phyloP scores from a whole-genome alignment of 2,888 invertebrate genomes.

The Congeria kusceri region DNA sequence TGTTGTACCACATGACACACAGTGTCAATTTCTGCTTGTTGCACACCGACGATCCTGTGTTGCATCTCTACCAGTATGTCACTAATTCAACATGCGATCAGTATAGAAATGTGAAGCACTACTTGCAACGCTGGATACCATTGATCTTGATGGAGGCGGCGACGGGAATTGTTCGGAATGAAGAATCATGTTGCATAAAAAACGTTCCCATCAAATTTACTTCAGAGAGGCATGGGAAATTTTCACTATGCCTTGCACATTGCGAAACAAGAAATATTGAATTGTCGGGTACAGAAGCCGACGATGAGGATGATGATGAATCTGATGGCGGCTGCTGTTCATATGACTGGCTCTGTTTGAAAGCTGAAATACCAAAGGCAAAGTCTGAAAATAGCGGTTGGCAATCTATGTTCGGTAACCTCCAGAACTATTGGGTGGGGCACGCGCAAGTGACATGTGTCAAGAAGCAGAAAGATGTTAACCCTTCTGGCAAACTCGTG shows the following conservation, averaged over 20 bases:
- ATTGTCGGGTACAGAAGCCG: conserved; percentile 50
- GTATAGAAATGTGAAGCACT: conserved; percentile 43
- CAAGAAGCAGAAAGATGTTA: conserved; percentile 21
- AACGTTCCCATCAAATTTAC: conserved; percentile 62
- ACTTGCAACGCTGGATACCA: conserved; percentile 68
- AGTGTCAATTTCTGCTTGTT: conserved; percentile 65
- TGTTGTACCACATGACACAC: conserved; percentile 64
- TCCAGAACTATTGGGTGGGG: conserved; percentile 25
- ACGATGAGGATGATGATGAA: conserved; percentile 42
- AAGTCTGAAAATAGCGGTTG: neutral
- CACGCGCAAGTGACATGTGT: conserved; percentile 32
- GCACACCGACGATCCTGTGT: conserved; percentile 67
- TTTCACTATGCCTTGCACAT: conserved; percentile 52
- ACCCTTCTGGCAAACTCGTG: conserved; percentile 10
- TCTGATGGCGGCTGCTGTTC: conserved; percentile 10
- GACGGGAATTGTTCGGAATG: conserved; percentile 52
- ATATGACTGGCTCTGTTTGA: conserved; percentile 36
- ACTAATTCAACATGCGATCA: conserved; percentile 46
- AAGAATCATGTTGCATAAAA: conserved; percentile 63
- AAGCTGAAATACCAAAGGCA: conserved; percentile 9
- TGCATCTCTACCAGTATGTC: conserved; percentile 61
- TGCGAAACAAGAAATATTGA: conserved; percentile 69
- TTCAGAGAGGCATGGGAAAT: conserved; percentile 51
- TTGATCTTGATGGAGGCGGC: conserved; percentile 74
- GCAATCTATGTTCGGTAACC: neutral